Evolutionary conservation across 2,113 vertebrate species (phyloP), one percentile per base, ranked within the genome.

Genomic region (Daubentonia madagascariensis): DNA sequence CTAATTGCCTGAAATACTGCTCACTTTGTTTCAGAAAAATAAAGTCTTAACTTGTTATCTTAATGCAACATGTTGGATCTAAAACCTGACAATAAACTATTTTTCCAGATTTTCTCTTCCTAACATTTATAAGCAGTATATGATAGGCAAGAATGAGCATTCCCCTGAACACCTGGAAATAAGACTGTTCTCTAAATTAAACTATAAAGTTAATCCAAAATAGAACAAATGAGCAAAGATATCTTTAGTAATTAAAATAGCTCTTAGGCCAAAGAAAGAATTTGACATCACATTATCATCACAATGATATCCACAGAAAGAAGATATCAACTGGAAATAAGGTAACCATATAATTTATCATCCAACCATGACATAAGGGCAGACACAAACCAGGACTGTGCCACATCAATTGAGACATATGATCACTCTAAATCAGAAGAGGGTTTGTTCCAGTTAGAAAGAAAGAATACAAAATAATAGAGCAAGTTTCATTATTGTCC

Each of bases 11-110:
- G 25, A 89, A 86, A 92, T 70, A 95, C 63, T 54, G 93, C 54
- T 89, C 35, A 68, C 79, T 72, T 84, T 84, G 59, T 89, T 92
- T 95, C 72, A 94, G 87, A 95, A 94, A 95, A 97, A 45, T 73
- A 63, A 83, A 78, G 30, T 70, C 52, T 80, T 35, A 59, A n/a
- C 25, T 72, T 52, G 18, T 86, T 84, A 72, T 9, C 52, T 59
- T 65, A 54, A 94, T 59, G 35, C 5, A 95, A 89, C 32, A 91
- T 81, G 35, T 50, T 65, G 14, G 59, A 59, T 73, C 59, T 94
- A 92, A 86, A 92, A 89, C 32, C 40, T 20, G 72, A 10, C 40
- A 91, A 81, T 78, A 35, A 97, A 76, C 23, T 32, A 52, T 81
- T 90, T 91, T 79, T 32, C 54, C n/a, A 45, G 65, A 76, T 40